A percentile compares a stretch with the other conserved stretches of the same genome.
phyloP scores from a whole-genome alignment of 2,113 vertebrate genomes.

The Numida meleagris region DNA sequence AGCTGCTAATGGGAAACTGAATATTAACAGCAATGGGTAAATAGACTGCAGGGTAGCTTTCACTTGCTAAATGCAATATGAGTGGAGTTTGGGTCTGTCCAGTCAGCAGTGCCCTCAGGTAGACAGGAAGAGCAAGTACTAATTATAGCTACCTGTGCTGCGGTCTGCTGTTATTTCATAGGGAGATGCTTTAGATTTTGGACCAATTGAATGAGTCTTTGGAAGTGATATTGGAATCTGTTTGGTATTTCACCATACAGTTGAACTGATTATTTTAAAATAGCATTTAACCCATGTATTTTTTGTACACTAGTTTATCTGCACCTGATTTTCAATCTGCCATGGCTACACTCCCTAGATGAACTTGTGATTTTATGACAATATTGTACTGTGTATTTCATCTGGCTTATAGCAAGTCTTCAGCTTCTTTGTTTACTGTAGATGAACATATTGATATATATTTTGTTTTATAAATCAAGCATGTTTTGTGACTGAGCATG shows the following conservation, averaged over 20 bases:
- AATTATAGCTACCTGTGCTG: background rate
- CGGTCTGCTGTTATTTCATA: background rate
- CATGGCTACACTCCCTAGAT: accelerated
- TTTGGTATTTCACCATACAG: background rate
- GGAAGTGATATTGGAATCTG: background rate
- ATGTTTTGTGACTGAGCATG: background rate
- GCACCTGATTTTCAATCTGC: background rate
- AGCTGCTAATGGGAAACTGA: conserved; percentile 20
- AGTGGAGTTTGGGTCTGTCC: conserved; percentile 6
- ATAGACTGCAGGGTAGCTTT: background rate
- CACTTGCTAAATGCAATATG: background rate
- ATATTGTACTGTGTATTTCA: background rate
- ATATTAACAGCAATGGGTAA: background rate
- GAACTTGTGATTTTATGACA: background rate
- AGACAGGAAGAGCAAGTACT: background rate
- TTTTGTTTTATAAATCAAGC: background rate
- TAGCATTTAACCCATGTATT: background rate
- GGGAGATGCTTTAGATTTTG: background rate
- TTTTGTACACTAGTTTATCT: background rate
- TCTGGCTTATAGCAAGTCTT: background rate
- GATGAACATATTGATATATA: background rate
- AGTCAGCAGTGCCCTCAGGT: background rate
- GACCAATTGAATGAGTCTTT: background rate
- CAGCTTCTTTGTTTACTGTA: background rate
- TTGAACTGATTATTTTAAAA: background rate